phyloP scores from a whole-genome alignment of 1,140 invertebrate genomes.

The Neotoxoptera formosana region DNA sequence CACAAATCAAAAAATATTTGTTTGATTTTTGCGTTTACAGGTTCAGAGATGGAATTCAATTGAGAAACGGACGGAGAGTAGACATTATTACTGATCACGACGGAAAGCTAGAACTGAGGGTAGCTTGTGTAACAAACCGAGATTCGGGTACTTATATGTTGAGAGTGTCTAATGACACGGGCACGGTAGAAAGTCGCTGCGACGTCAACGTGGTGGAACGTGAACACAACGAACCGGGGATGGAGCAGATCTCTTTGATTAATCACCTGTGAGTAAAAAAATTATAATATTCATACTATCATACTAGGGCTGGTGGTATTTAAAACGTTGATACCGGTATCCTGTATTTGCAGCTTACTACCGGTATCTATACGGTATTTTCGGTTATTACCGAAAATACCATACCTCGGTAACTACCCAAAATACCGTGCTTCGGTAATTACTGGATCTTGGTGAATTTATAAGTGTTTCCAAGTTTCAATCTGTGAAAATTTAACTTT shows the following conservation, averaged over 20 bases:
- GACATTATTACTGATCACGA: slow-evolving; percentile 80
- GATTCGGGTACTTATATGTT: slow-evolving; percentile 91
- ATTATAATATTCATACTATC: neutral
- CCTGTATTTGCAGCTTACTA: too few species aligned
- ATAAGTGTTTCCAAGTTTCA: too few species aligned
- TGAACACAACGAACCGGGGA: neutral
- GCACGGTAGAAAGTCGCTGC: slow-evolving; percentile 77
- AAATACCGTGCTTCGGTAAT: too few species aligned
- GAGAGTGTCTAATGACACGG: slow-evolving; percentile 85
- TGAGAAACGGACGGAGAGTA: slow-evolving; percentile 77
- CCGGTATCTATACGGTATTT: too few species aligned
- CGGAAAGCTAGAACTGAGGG: slow-evolving; percentile 77
- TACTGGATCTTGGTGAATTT: too few species aligned
- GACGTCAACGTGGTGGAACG: slow-evolving; percentile 70
- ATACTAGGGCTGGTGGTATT: too few species aligned
- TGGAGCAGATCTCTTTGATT: neutral
- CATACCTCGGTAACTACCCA: too few species aligned
- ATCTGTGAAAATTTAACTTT: too few species aligned
- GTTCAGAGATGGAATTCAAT: slow-evolving; percentile 73
- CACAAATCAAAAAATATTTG: neutral
- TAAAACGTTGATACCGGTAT: too few species aligned
- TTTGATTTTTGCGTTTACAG: slow-evolving; percentile 63
- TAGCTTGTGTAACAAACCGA: slow-evolving; percentile 70
- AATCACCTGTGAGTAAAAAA: slow-evolving; percentile 1
- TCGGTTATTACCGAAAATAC: too few species aligned